Evolutionary conservation across 2,888 invertebrate species (phyloP), one percentile per base, ranked within the genome.

Genomic region (Ernsta delagoae): DNA sequence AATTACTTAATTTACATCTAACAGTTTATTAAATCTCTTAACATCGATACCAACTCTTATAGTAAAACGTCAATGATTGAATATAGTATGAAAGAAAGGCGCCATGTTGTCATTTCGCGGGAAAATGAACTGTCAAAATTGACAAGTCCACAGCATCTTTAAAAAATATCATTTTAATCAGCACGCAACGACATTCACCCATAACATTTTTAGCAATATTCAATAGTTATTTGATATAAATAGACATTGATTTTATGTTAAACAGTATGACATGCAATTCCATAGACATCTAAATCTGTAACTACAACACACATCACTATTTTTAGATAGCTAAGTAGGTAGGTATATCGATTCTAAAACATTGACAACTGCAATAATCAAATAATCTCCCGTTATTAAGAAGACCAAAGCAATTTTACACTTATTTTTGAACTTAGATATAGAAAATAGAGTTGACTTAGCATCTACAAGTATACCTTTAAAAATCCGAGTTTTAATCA

Each of bases 11-110:
- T 73, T 71, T 71, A 75, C 70, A 59, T 77, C 83, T 87, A 87
- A 85, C 85, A 84, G 83, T 84, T 83, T 83, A 79, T 82, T 83
- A 77, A 83, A 84, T 79, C 78, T 81, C 81, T 84, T 85, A 88
- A 84, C 84, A 84, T 82, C 80, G 81, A 82, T 80, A 81, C 74
- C 80, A 87, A 88, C 81, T 77, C 76, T 76, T 75, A 77, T 71
- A 78, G 76, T 83, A 83, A 83, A 87, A 87, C 88, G 88, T 88
- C 88, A 88, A 87, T 83, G 71, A 77, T 68, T 68, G 56, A 62
- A 56, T 68, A 75, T 72, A 78, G 76, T 70, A 71, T 59, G 65
- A 75, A 75, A 77, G 75, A 80, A 76, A 74, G 74, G 75, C 67
- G 67, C 67, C 61, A 68, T 68, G 61, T 68, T 62, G 39, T 39